A percentile compares a stretch with the other conserved stretches of the same genome.
These are phyloP conservation scores for Phrynocephalus vlangalii DNA, from an alignment of 2,797 vertebrate genomes.

Conservation along the genomic window DNA sequence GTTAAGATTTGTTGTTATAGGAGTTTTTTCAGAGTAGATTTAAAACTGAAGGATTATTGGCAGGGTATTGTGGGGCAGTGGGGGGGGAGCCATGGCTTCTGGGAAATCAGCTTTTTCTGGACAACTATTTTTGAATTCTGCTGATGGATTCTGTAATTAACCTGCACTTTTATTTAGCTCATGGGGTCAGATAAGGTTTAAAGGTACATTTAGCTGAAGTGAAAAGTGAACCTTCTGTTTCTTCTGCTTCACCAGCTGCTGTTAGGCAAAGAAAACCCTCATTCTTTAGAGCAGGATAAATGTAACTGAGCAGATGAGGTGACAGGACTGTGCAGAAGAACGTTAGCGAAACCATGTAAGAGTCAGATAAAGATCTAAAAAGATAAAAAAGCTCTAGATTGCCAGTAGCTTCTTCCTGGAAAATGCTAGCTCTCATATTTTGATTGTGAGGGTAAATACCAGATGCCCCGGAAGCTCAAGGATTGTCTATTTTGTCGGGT, in stretches of 20 bases:
- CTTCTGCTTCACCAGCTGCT: background rate
- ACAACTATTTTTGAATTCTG: constrained; percentile 1
- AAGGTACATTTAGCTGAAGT: background rate
- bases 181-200: background rate
- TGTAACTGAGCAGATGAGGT: background rate
- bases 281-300: background rate
- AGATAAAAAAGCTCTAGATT: constrained; percentile 13
- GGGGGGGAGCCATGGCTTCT: background rate
- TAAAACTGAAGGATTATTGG: constrained; percentile 8
- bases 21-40: background rate
- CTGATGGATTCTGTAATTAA: background rate
- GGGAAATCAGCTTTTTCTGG: background rate
- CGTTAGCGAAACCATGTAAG: background rate
- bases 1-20: constrained; percentile 4
- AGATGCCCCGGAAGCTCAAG: background rate
- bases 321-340: background rate
- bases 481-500: constrained; percentile 20
- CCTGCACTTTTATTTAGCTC: background rate
- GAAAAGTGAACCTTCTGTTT: background rate
- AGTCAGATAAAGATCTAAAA: constrained; percentile 22
- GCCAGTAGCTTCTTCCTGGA: constrained; percentile 39
- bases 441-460: constrained; percentile 1
- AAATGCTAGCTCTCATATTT: constrained; percentile 9
- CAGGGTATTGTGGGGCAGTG: background rate
- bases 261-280: background rate